These are phyloP conservation scores for Macquaria australasica DNA, from an alignment of 2,113 vertebrate genomes.

Conservation along the genomic window DNA sequence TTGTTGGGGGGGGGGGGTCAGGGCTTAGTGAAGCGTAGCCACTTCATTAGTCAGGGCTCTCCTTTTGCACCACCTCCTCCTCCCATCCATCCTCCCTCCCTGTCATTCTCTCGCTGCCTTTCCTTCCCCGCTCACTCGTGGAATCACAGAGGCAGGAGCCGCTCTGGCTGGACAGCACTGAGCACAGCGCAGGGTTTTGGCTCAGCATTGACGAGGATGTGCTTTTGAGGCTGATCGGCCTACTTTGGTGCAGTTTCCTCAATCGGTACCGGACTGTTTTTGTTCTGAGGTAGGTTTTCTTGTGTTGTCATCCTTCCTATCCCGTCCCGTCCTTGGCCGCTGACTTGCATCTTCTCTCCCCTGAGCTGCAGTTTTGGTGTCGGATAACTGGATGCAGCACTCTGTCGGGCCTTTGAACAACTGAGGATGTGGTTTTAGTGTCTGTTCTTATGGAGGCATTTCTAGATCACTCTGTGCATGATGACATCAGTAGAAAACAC, in stretches of 20 bases:
- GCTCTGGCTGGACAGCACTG: constrained; percentile 28
- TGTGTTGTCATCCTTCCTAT: constrained; percentile 33
- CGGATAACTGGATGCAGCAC: constrained; percentile 27
- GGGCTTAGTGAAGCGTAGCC: constrained; percentile 70
- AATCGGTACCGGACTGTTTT: background rate
- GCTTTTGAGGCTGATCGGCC: background rate
- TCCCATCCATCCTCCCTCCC: constrained; percentile 48
- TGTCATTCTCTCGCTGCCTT: constrained; percentile 46
- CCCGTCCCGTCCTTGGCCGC: constrained; percentile 27
- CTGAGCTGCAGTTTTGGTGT: constrained; percentile 45
- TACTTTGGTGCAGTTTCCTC: background rate
- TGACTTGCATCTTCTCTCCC: constrained; percentile 52
- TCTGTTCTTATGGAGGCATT: background rate
- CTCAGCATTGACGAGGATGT: constrained; percentile 13
- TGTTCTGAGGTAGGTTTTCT: constrained; percentile 55
- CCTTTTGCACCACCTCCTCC: constrained; percentile 65
- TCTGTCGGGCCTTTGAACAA: constrained; percentile 7
- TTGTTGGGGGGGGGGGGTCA: constrained; percentile 50
- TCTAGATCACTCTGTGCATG: background rate
- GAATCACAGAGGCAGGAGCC: constrained; percentile 40
- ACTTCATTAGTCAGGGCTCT: constrained; percentile 81
- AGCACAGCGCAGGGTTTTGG: background rate
- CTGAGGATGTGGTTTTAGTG: constrained; percentile 4
- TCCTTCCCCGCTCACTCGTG: constrained; percentile 60
- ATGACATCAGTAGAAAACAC: constrained; percentile 19